phyloP scores from a whole-genome alignment of 2,113 vertebrate genomes.

The Zosterops japonicus region DNA sequence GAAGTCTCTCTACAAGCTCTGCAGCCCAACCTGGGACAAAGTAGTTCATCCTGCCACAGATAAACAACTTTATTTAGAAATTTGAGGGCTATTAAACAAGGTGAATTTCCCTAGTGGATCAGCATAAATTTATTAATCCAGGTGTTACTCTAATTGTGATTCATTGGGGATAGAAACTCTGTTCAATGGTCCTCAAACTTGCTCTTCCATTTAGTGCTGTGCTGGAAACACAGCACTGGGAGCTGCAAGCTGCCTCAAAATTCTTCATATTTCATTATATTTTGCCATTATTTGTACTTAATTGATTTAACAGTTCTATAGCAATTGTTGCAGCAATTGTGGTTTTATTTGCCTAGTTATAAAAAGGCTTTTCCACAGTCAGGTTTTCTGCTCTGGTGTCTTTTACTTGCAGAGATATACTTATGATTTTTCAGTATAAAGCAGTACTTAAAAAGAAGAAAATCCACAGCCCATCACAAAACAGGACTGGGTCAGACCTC shows the following conservation, averaged over 20 bases:
- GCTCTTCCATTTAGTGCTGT: neutral
- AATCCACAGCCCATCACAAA: neutral
- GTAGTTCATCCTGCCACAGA: constrained; percentile 55
- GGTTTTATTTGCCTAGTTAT: neutral
- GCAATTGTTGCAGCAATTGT: neutral
- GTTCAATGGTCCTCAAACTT: constrained; percentile 65
- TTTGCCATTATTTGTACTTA: neutral
- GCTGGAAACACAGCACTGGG: neutral
- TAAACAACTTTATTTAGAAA: constrained; percentile 69
- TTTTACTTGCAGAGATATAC: neutral
- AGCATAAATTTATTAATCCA: constrained; percentile 68
- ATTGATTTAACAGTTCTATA: neutral
- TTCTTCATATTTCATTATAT: neutral
- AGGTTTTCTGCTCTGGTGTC: neutral
- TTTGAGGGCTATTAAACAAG: constrained; percentile 66
- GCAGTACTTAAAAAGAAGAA: neutral
- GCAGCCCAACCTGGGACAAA: constrained; percentile 23
- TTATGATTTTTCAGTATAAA: neutral
- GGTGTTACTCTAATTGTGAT: constrained; percentile 69
- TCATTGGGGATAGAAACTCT: constrained; percentile 56
- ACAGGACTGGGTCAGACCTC: neutral
- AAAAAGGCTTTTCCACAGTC: neutral
- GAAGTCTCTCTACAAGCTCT: neutral
- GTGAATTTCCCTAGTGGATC: constrained; percentile 64
- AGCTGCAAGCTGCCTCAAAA: neutral